phyloP scores from a whole-genome alignment of 2,113 vertebrate species.

The Spermophilus dauricus region DNA sequence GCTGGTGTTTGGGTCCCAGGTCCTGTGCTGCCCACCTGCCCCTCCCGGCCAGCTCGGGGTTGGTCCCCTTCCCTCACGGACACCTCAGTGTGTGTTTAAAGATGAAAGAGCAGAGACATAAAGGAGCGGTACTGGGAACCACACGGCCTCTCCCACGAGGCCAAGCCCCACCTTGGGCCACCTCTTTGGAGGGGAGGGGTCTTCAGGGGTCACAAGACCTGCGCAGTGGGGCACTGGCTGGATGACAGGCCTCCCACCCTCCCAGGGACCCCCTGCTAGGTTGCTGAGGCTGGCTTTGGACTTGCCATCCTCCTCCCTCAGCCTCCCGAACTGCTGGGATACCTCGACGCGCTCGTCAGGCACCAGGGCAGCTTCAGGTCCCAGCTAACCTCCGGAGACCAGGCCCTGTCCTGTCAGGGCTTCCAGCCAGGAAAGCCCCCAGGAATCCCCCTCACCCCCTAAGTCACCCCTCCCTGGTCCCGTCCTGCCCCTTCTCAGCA shows the following conservation, averaged over 20 bases:
- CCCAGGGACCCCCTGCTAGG: not conserved
- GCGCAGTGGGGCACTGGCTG: conserved; percentile 59
- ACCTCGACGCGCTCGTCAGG: not conserved
- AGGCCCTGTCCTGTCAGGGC: not conserved
- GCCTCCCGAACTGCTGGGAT: no score
- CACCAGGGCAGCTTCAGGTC: not conserved
- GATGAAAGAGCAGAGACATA: conserved; percentile 56
- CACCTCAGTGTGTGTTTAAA: not conserved
- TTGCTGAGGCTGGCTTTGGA: no score
- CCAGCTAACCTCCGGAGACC: not conserved
- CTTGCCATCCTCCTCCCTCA: no score
- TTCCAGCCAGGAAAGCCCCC: not conserved
- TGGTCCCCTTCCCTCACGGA: not conserved
- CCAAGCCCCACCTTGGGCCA: conserved; percentile 10
- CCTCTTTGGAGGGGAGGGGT: conserved; percentile 19
- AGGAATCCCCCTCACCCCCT: not conserved
- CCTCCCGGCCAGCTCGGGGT: not conserved
- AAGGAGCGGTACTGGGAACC: conserved; percentile 63
- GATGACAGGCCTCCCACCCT: conserved; percentile 23
- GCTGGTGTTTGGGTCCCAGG: not conserved
- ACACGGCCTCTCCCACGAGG: conserved; percentile 32
- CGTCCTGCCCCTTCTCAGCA: not conserved
- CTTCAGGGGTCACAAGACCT: conserved; percentile 55
- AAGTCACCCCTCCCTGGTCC: not conserved
- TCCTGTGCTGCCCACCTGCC: not conserved